These are phyloP conservation scores for Karalla daura DNA, from an alignment of 2,797 vertebrate genomes.

Conservation along the genomic window DNA sequence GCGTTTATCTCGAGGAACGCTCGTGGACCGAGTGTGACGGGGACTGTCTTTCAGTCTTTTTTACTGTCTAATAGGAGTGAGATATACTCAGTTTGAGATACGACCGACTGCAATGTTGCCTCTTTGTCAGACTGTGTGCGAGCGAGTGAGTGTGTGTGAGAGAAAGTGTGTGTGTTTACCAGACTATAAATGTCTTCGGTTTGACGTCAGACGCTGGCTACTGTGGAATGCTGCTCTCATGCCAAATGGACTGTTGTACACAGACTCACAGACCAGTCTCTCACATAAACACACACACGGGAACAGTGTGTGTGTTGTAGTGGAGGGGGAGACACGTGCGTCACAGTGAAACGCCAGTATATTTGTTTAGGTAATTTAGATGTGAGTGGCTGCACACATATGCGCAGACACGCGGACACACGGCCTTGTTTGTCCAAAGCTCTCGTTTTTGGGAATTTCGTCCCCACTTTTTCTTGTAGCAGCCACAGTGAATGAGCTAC, in stretches of 20 bases:
- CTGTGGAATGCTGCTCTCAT: constrained; percentile 76
- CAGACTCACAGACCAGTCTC: constrained; percentile 56
- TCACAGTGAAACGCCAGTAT: constrained; percentile 76
- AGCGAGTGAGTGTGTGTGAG: constrained; percentile 31
- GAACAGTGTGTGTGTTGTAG: constrained; percentile 70
- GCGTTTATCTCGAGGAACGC: constrained; percentile 4
- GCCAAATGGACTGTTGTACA: constrained; percentile 70
- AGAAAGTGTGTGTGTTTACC: constrained; percentile 69
- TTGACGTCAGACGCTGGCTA: constrained; percentile 81
- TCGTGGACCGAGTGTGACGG: constrained; percentile 17
- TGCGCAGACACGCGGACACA: constrained; percentile 32
- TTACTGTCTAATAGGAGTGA: constrained; percentile 8
- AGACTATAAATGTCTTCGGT: constrained; percentile 79
- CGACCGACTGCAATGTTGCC: constrained; percentile 51
- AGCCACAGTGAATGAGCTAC: constrained; percentile 6
- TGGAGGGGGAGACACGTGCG: constrained; percentile 76
- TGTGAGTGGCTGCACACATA: constrained; percentile 52
- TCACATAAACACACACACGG: constrained; percentile 41
- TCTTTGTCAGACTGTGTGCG: constrained; percentile 57
- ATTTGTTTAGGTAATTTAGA: constrained; percentile 79
- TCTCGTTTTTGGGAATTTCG: constrained; percentile 28
- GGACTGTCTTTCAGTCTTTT: constrained; percentile 26
- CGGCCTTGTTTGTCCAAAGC: constrained; percentile 34
- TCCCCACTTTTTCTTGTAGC: constrained; percentile 29
- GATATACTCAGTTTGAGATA: constrained; percentile 26